Conservation (phyloP, 2,113 vertebrate species). For the Paraplagusia blochii region DNA sequence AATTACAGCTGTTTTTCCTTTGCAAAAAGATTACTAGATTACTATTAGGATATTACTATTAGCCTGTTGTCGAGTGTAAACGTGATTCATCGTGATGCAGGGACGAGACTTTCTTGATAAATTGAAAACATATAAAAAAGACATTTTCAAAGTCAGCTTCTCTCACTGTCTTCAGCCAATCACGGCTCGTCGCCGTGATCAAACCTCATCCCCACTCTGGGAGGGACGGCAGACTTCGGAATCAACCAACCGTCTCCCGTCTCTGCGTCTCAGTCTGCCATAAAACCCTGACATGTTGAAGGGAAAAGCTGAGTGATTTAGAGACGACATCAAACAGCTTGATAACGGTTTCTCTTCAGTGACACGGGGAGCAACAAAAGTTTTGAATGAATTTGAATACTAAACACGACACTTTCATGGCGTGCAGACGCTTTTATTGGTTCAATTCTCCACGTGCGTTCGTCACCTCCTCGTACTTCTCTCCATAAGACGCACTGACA, state of each 20-base stretch:
- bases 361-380: neutral
- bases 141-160: neutral
- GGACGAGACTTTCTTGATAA: no score
- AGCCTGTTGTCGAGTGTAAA: no score
- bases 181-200: neutral
- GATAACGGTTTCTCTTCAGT: neutral
- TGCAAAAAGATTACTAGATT: no score
- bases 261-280: neutral
- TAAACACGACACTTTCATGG: neutral
- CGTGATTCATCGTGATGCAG: no score
- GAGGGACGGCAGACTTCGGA: conserved; percentile 9
- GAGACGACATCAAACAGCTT: neutral
- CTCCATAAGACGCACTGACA: neutral
- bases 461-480: neutral
- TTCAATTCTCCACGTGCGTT: no score
- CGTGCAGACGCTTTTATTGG: neutral
- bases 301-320: no score
- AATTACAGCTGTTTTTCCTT: no score
- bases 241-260: neutral
- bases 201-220: neutral
- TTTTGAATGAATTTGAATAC: neutral
- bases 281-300: neutral
- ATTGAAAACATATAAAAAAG: no score
- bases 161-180: no score
- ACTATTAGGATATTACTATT: no score